These are phyloP conservation scores for Drosophila funebris DNA, from an alignment of 1,140 invertebrate species.

Conservation along the genomic window DNA sequence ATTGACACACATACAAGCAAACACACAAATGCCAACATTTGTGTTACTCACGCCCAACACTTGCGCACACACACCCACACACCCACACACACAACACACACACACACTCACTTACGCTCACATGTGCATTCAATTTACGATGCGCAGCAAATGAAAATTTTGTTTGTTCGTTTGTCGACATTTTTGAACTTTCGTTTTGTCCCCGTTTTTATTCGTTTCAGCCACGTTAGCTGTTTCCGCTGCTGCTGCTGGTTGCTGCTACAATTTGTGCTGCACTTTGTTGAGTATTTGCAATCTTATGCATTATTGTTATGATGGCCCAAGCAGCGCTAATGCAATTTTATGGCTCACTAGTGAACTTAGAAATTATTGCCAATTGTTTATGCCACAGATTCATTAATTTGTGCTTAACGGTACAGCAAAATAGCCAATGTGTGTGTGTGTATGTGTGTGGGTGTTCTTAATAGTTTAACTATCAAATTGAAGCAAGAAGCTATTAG, in stretches of 20 bases:
- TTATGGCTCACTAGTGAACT: constrained; percentile 40
- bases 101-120: constrained; percentile 3
- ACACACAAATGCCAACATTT: constrained; percentile 62
- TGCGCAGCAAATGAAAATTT: constrained; percentile 77
- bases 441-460: not conserved
- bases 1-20: constrained; percentile 76
- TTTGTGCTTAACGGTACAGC: constrained; percentile 7
- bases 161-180: constrained; percentile 75
- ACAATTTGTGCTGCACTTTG: constrained; percentile 36
- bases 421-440: constrained; percentile 3
- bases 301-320: constrained; percentile 53
- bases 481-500: not conserved
- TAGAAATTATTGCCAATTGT: constrained; percentile 46
- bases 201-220: constrained; percentile 43
- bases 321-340: constrained; percentile 52
- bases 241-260: constrained; percentile 6
- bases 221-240: constrained; percentile 16
- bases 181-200: constrained; percentile 72
- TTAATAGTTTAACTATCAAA: not conserved
- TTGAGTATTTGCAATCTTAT: constrained; percentile 46
- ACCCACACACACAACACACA: not conserved
- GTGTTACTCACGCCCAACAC: constrained; percentile 42
- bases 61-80: not conserved
- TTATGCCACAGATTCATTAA: constrained; percentile 38
- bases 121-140: constrained; percentile 70